Base-by-base conservation (phyloP, 2,888 invertebrate species). In the Mactromeris polynyma region DNA sequence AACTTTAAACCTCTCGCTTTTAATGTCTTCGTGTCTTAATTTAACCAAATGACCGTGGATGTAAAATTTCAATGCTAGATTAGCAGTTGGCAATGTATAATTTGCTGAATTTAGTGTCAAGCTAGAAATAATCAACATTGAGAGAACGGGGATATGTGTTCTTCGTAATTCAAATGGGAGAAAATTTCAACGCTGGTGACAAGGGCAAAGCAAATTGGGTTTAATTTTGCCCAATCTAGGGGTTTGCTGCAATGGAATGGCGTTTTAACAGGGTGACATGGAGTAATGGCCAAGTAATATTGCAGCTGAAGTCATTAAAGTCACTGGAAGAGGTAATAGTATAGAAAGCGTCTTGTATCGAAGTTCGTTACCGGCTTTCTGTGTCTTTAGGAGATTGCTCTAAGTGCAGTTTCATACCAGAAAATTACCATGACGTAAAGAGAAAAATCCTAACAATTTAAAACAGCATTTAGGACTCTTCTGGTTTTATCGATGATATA, bases 21-120 rank as follows among this genome's bases (percentile, higher is more conserved):
- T 73, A 73, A 73, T 36, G 73, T 73, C 73, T 73, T 73, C 73
- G 73, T 73, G 73, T 33, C 73, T 73, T 91, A 91, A 89, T 91
- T 84, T 84, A 82, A 79, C 86, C 81, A 87, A 91, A 91, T 91
- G 91, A 91, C 91, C 91, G 86, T 81, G 84, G 79, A 73, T 77
- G 84, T 85, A 40, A 86, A 86, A 87, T 87, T 85, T 87, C 51
- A 87, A 89, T 83, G 78, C 85, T 82, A 78, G 82, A 91, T 91
- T 91, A 89, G 82, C 77, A 46, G 85, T 79, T 85, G 69, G 83
- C 54, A 87, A 78, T 87, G 87, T 89, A 91, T 91, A 87, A 89
- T 91, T 87, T 91, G 87, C 87, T 81, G 81, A 89, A 89, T 89
- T 91, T 87, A 87, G 82, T 83, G 85, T 77, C 90, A 84, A 64